Conservation (phyloP, 2,888 invertebrate species). For the Drosophila colorata region DNA sequence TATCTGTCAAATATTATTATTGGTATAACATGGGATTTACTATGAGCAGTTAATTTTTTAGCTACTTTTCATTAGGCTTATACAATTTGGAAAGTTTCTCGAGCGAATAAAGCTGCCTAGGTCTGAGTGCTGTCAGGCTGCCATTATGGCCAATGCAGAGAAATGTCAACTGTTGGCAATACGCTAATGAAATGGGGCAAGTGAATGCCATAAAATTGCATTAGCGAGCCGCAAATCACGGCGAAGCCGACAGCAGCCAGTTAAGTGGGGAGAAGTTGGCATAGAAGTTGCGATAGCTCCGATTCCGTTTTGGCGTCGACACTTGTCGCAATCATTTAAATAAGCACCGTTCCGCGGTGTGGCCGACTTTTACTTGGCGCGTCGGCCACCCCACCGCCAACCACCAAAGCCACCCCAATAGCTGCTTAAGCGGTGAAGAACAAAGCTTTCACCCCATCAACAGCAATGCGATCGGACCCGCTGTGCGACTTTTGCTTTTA, state of each 20-base stretch:
- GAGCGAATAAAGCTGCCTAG: not conserved
- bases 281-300: conserved; percentile 20
- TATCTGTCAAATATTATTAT: no score
- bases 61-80: no score
- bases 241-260: conserved; percentile 19
- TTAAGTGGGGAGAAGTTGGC: conserved; percentile 40
- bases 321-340: conserved; percentile 53
- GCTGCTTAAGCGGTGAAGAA: conserved; percentile 33
- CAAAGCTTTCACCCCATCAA: conserved; percentile 56
- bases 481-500: conserved; percentile 52
- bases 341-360: conserved; percentile 34
- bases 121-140: not conserved
- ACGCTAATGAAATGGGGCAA: conserved; percentile 47
- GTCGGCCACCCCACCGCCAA: not conserved
- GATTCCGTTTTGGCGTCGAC: conserved; percentile 29
- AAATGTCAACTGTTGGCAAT: conserved; percentile 40
- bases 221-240: conserved; percentile 44
- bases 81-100: no score
- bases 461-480: not conserved
- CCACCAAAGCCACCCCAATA: not conserved
- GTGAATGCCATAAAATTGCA: conserved; percentile 55
- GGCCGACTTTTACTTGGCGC: conserved; percentile 22
- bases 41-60: no score
- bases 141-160: conserved; percentile 19
- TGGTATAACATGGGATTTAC: no score